Conservation (phyloP, 1,140 invertebrate species). For the Plectus sambesii region DNA sequence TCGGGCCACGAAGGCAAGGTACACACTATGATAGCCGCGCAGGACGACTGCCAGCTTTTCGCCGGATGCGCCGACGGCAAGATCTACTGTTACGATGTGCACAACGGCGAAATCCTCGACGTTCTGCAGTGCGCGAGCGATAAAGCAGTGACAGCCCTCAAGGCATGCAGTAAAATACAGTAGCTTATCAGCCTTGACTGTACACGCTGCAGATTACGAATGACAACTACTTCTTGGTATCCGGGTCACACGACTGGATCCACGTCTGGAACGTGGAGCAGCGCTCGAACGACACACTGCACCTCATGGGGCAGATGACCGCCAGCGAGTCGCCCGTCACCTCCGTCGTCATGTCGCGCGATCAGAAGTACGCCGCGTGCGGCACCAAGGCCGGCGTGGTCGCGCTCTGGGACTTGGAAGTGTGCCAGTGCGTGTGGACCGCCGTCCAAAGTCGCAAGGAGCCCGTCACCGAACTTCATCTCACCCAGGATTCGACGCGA, state of each 20-base stretch:
- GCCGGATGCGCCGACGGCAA: constrained; percentile 17
- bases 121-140: constrained; percentile 12
- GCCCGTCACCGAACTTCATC: too few relatives aligned
- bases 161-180: too few relatives aligned
- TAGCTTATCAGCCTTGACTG: too few relatives aligned
- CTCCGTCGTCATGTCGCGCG: constrained; percentile 17
- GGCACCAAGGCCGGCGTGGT: constrained; percentile 26
- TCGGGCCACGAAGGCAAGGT: constrained; percentile 30
- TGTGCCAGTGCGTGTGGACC: constrained; percentile 24
- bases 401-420: constrained; percentile 26
- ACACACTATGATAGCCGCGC: constrained; percentile 20
- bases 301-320: constrained; percentile 17
- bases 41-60: constrained; percentile 29
- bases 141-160: constrained; percentile 10
- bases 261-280: constrained; percentile 29
- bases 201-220: constrained; percentile 24
- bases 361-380: constrained; percentile 24
- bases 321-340: constrained; percentile 24
- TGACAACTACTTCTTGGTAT: constrained; percentile 25
- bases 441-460: too few relatives aligned
- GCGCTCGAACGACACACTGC: constrained; percentile 17
- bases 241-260: constrained; percentile 18
- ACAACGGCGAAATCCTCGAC: constrained; percentile 26
- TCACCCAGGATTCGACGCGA: too few relatives aligned
- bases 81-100: constrained; percentile 28